A percentile compares a stretch with the other conserved stretches of the same genome.
phyloP scores from a whole-genome alignment of 2,113 vertebrate species.

The Panthera leo region DNA sequence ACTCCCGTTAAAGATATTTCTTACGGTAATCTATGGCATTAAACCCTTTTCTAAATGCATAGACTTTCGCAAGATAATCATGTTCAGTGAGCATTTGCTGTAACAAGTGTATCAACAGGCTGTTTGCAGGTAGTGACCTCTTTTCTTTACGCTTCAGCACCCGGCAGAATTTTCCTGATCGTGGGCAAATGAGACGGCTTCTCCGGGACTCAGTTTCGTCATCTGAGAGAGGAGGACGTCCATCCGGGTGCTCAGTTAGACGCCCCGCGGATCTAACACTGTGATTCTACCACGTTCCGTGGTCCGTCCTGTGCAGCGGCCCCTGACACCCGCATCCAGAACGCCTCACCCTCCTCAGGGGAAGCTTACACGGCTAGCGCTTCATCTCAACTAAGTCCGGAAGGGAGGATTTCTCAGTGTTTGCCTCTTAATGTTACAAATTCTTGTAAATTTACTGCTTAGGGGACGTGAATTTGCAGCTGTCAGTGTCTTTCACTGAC shows the following conservation, averaged over 20 bases:
- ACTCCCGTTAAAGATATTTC: background rate
- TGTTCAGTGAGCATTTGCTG: background rate
- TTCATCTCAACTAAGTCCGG: no score
- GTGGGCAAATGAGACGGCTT: background rate
- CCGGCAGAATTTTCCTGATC: no score
- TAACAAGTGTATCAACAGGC: background rate
- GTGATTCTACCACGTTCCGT: no score
- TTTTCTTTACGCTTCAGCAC: accelerated
- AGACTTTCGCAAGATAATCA: background rate
- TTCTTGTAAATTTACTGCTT: background rate
- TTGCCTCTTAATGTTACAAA: background rate
- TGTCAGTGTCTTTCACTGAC: background rate
- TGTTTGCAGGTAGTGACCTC: background rate
- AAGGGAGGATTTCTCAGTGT: background rate
- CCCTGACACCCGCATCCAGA: background rate
- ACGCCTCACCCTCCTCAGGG: no score
- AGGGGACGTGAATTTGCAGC: background rate
- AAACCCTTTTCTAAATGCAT: background rate
- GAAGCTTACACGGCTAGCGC: accelerated
- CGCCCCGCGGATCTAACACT: no score
- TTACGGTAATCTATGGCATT: background rate
- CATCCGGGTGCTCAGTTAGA: background rate
- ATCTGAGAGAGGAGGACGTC: background rate
- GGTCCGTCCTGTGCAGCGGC: no score
- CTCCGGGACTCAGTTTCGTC: background rate